These are phyloP conservation scores for Drosophila leonis DNA, from an alignment of 2,888 invertebrate genomes.

Conservation along the genomic window DNA sequence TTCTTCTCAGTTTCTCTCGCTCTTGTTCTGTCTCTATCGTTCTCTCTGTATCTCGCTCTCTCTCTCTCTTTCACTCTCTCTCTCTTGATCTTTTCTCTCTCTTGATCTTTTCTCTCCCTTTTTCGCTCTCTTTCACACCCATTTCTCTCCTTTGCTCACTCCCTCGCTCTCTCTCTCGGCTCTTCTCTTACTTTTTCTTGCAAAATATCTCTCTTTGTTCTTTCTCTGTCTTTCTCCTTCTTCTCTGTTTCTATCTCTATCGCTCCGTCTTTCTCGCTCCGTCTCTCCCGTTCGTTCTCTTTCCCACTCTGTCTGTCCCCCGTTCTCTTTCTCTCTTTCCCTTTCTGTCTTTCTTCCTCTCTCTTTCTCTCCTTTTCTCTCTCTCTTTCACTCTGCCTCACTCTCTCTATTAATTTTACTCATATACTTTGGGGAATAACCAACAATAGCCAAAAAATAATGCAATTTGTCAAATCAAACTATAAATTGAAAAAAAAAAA, in stretches of 20 bases:
- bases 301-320: neutral
- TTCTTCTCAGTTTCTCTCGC: neutral
- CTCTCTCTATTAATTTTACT: neutral
- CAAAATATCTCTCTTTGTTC: neutral
- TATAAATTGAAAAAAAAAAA: conserved; percentile 6
- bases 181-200: neutral
- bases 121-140: neutral
- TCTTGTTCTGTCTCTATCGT: neutral
- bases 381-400: neutral
- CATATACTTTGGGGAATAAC: neutral
- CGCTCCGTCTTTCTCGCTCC: neutral
- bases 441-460: conserved; percentile 10
- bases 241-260: neutral
- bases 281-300: neutral
- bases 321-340: neutral
- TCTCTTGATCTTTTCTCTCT: neutral
- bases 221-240: neutral
- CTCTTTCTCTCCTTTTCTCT: neutral
- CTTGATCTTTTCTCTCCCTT: neutral
- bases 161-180: neutral
- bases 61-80: neutral
- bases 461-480: conserved; percentile 34
- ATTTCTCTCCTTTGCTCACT: neutral
- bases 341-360: neutral
- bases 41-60: neutral